These are phyloP conservation scores for Bradysia coprophila DNA, from an alignment of 1,140 invertebrate species.

Conservation along the genomic window DNA sequence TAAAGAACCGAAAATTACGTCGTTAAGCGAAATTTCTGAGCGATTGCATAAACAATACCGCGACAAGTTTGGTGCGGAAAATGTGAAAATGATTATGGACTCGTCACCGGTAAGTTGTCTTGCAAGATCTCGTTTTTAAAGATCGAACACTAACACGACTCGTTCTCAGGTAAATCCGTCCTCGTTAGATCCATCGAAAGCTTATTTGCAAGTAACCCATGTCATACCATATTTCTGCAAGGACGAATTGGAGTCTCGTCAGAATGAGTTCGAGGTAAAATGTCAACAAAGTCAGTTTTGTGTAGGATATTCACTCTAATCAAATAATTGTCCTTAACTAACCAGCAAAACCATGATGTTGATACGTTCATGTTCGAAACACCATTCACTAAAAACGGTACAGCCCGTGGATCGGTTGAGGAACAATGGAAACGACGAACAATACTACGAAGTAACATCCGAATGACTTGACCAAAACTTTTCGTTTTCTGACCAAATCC, in stretches of 20 bases:
- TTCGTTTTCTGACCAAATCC: too few species aligned
- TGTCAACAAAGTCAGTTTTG: too few species aligned
- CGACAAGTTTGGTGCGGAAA: slow-evolving; percentile 69
- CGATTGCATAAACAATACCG: slow-evolving; percentile 56
- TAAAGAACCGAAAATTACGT: slow-evolving; percentile 89
- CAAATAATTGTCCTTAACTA: too few species aligned
- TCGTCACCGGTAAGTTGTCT: slow-evolving; percentile 50
- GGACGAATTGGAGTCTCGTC: slow-evolving; percentile 37
- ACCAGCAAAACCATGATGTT: slow-evolving; percentile 72
- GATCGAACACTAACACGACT: too few species aligned
- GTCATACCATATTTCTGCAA: slow-evolving; percentile 63
- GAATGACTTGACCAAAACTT: too few species aligned
- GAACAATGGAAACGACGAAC: slow-evolving; percentile 79
- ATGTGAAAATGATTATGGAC: slow-evolving; percentile 83
- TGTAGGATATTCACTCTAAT: too few species aligned
- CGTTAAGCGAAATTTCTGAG: slow-evolving; percentile 83
- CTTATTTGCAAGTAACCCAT: slow-evolving; percentile 84
- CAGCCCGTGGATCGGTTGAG: slow-evolving; percentile 57
- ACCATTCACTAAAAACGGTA: slow-evolving; percentile 73
- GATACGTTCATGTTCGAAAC: slow-evolving; percentile 81
- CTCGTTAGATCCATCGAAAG: slow-evolving; percentile 63
- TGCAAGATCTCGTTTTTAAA: too few species aligned
- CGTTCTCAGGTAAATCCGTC: slow-evolving; percentile 60
- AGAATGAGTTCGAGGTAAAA: slow-evolving; percentile 75
- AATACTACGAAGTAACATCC: slow-evolving; percentile 66